Evolutionary conservation across 2,797 vertebrate genomes (phyloP).

Genomic region (Urosaurus nigricauda): DNA sequence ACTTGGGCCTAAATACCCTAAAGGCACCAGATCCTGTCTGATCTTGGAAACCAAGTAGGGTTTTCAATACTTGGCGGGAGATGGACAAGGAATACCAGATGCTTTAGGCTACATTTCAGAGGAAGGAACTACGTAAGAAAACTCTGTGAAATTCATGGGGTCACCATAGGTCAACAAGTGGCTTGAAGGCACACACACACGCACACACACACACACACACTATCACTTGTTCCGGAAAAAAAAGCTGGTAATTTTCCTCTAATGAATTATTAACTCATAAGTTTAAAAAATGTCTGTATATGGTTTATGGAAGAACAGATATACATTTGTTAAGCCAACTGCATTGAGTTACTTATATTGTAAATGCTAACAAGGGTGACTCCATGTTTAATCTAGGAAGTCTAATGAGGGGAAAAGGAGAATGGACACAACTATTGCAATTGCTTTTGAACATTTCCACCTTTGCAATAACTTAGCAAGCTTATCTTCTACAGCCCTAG

Average conservation of each 20-base stretch:
- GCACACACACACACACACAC: neutral
- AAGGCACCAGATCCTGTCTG: too few relatives aligned
- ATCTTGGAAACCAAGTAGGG: too few relatives aligned
- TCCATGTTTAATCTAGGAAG: conserved; percentile 39
- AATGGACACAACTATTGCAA: conserved; percentile 12
- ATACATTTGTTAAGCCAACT: neutral
- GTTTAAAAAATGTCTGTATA: too few relatives aligned
- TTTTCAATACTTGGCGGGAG: too few relatives aligned
- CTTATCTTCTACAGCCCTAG: conserved; percentile 46
- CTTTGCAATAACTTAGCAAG: conserved; percentile 48
- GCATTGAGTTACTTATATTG: neutral
- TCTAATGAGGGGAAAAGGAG: conserved; percentile 24
- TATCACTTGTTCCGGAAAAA: neutral
- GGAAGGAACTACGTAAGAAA: too few relatives aligned
- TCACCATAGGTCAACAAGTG: neutral
- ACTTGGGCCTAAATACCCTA: too few relatives aligned
- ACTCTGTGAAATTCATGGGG: too few relatives aligned
- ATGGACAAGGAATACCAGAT: too few relatives aligned
- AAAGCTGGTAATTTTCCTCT: neutral
- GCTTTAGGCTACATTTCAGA: too few relatives aligned
- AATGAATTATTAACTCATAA: neutral
- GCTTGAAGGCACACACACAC: neutral
- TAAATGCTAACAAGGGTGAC: neutral
- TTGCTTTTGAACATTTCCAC: conserved; percentile 22
- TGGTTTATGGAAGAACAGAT: neutral